Evolutionary conservation across 2,113 vertebrate species (phyloP).

Genomic region (Marmota monax): DNA sequence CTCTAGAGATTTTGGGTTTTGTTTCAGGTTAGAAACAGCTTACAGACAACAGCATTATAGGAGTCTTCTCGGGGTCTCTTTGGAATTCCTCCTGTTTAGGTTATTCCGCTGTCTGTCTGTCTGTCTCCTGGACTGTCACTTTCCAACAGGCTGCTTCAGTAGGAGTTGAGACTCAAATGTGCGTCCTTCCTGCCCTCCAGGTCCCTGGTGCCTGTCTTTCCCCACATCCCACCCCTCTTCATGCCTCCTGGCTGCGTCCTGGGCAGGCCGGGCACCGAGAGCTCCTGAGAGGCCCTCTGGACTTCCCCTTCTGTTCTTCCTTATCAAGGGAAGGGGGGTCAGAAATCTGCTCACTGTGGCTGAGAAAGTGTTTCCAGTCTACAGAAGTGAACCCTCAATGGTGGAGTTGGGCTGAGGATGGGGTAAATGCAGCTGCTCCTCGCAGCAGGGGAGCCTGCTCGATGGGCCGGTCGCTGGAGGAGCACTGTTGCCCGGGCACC

Average conservation of each 20-base stretch:
- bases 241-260: not conserved
- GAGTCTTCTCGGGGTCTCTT: not conserved
- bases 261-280: not conserved
- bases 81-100: not conserved
- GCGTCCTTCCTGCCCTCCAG: not conserved
- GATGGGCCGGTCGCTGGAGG: not conserved
- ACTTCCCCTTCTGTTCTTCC: slow-evolving; percentile 48
- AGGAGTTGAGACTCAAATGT: not conserved
- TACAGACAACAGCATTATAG: fast-evolving
- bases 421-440: not conserved
- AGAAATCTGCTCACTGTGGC: not conserved
- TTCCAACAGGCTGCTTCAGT: not conserved
- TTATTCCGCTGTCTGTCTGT: not conserved
- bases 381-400: not conserved
- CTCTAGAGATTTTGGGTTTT: not conserved
- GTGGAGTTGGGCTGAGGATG: not conserved
- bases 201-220: not conserved
- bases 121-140: not conserved
- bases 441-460: not conserved
- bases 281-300: not conserved
- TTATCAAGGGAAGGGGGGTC: slow-evolving; percentile 14
- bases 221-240: not conserved
- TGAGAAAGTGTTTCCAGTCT: slow-evolving; percentile 2
- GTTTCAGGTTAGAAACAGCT: not conserved
- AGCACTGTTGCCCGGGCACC: not conserved